phyloP scores from a whole-genome alignment of 2,888 invertebrate species.

The Amaurobius ferox region DNA sequence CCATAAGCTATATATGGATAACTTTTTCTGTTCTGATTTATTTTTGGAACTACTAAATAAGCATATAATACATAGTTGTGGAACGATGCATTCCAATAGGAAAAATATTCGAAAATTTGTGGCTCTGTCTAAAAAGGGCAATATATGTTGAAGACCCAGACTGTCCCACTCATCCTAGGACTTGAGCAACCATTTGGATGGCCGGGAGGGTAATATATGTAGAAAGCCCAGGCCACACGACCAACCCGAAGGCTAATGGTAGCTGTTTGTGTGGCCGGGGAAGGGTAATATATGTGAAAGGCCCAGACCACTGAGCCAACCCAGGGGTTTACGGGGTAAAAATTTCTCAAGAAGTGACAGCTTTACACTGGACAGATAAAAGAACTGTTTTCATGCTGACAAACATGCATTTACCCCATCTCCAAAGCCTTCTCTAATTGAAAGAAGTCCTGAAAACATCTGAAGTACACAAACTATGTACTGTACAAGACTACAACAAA shows the following conservation, averaged over 20 bases:
- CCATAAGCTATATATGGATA: too few relatives aligned
- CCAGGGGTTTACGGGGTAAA: background rate
- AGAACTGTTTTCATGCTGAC: background rate
- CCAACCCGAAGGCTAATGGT: too few relatives aligned
- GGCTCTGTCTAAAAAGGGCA: background rate
- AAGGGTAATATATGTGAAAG: too few relatives aligned
- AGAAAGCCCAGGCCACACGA: too few relatives aligned
- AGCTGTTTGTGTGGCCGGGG: too few relatives aligned
- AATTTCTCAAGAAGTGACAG: constrained; percentile 15
- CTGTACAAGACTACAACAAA: constrained; percentile 9
- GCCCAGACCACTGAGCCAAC: too few relatives aligned
- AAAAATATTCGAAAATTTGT: constrained; percentile 24
- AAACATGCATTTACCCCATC: constrained; percentile 15
- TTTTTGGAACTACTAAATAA: constrained; percentile 9
- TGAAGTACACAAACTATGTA: too few relatives aligned
- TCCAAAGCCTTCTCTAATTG: background rate
- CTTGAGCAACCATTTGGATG: too few relatives aligned
- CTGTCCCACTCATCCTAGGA: too few relatives aligned
- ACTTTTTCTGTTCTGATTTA: constrained; percentile 18
- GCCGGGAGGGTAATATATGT: too few relatives aligned
- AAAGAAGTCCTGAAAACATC: background rate
- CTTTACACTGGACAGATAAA: constrained; percentile 26
- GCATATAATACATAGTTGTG: constrained; percentile 4
- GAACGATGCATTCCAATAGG: constrained; percentile 15
- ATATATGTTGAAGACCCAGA: too few relatives aligned